Evolutionary conservation across 2,888 invertebrate species (phyloP), one percentile per base, ranked within the genome.

Genomic region (Amphipoea lucens): DNA sequence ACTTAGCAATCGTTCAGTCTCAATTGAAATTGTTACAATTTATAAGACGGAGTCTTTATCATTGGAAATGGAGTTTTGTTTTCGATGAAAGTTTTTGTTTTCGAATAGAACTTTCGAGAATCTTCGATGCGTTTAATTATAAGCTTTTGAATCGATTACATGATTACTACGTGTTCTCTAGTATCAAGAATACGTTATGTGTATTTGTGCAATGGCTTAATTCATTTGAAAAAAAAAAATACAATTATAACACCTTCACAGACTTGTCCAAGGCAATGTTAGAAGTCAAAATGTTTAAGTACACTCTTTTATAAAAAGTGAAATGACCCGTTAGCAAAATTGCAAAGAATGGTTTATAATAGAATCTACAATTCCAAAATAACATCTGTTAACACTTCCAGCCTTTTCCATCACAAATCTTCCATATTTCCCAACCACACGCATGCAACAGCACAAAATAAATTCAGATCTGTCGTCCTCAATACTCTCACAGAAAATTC

Each of bases 401-500:
- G 57, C 3, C 2, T 65, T 57, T 62, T 20, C 9, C 11, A 51
- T 23, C 29, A 62, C 23, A 82, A 70, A 78, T 66, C 40, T 40
- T 48, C 14, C 23, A 45, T 51, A 72, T 57, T 60, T 57, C 60
- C 12, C 45, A 42, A 69, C 45, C 23, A 29, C 29, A 79, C 45
- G 45, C 45, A 70, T 83, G 45, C 63, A 63, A 74, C 69, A 81
- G 73, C 81, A 70, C 48, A 77, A 81, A 78, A 84, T 84, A 87
- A 77, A 84, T 78, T 78, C 83, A 68, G 54, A 69, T 63, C 40
- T 76, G 68, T 45, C 79, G 29, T 66, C 36, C 42, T 62, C 75
- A 82, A 86, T 83, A 81, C 72, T 70, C 73, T 12, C 40, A 84
- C 36, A 83, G 68, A 85, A 82, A 74, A 82, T 82, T 78, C 72